These are phyloP conservation scores for Athene cunicularia DNA, from an alignment of 2,113 vertebrate species.

Conservation along the genomic window DNA sequence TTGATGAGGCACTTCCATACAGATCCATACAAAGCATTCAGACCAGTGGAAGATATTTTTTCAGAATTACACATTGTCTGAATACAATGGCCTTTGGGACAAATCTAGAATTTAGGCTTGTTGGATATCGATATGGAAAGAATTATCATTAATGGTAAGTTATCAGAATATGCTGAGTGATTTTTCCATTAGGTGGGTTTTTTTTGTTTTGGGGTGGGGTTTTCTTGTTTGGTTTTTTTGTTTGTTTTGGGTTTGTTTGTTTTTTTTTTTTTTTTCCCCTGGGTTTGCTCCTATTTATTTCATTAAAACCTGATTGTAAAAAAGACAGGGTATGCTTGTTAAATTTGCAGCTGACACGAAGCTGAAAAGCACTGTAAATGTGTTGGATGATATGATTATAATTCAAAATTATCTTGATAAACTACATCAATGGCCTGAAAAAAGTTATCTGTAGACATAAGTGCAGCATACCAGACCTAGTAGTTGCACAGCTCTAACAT, in stretches of 20 bases:
- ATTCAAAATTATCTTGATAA: neutral
- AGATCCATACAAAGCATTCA: neutral
- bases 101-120: neutral
- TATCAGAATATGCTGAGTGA: neutral
- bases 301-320: neutral
- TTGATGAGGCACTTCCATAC: neutral
- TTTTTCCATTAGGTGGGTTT: neutral
- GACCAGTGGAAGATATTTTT: neutral
- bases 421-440: neutral
- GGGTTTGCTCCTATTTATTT: neutral
- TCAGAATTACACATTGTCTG: neutral
- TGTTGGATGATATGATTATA: neutral
- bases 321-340: neutral
- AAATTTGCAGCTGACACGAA: neutral
- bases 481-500: neutral
- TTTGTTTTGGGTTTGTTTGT: no score
- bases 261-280: neutral
- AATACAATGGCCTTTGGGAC: neutral
- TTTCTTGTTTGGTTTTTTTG: no score
- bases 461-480: neutral
- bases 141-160: neutral
- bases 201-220: no score
- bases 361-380: neutral
- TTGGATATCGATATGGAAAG: neutral
- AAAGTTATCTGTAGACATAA: neutral